Base-by-base conservation (phyloP, 2,797 vertebrate species). In the Hyperoplus lanceolatus region DNA sequence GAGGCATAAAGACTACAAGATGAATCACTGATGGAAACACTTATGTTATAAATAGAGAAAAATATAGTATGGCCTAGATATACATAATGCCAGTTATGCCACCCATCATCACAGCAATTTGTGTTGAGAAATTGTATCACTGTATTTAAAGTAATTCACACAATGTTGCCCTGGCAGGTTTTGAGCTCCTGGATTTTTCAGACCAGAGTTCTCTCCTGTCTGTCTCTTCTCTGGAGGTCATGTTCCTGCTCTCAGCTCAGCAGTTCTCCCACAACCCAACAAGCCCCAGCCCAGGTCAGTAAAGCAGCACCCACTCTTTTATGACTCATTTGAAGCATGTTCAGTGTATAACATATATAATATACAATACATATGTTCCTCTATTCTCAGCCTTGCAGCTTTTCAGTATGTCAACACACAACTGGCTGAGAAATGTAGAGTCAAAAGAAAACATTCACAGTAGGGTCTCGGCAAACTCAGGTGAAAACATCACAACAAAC, bases 201-300 rank as follows among this genome's bases (percentile, higher is more conserved):
- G 97, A 99, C 77, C 97, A 99, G 92, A 94, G 90, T 14, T 95
- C 96, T 1, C 94, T 99, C 59, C 82, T 97, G 81, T 97, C 95
- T 21, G 94, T 94, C 61, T 98, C 96, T 10, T 97, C 96, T 4
- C 94, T 97, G 75, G 98, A 99, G 92, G 95, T 96, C 58, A 96
- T 97, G 95, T 97, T 99, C 87, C 92, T 99, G 89, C 91, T 94
- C 63, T 96, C 94, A 15, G 97, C 97, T 65, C 97, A 98, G 85
- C 96, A 97, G 86, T 98, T 97, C 70, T 96, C 96, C 80, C 94
- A 95, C 80, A 96, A 94, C 90, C 93, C 93, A 3, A 85, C 94
- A 39, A 89, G 76, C 73, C 86, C 91, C 61, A 94, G 89, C 83
- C 88, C 95, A 93, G 95, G 97, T 98, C 55, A 77, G 4, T 1